A percentile compares a stretch with the other conserved stretches of the same genome.
These are phyloP conservation scores for Horisme vitalbata DNA, from an alignment of 2,888 invertebrate genomes.

Conservation along the genomic window DNA sequence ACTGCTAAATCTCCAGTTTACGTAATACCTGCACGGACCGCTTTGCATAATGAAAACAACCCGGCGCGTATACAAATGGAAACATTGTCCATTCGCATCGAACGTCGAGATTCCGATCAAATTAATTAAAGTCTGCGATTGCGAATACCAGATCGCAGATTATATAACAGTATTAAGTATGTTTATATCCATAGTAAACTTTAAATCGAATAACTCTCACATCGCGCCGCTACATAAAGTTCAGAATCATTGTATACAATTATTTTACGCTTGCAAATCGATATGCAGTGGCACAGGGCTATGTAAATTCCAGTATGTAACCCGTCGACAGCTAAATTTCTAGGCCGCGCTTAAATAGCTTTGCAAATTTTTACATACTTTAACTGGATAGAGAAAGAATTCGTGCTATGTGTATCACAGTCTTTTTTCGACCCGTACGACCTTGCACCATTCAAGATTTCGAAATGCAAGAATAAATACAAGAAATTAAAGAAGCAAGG, in stretches of 20 bases:
- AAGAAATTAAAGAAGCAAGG: constrained; percentile 30
- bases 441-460: constrained; percentile 39
- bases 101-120: constrained; percentile 40
- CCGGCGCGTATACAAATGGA: constrained; percentile 19
- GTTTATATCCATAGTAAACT: no score
- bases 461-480: constrained; percentile 32
- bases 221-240: no score
- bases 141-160: constrained; percentile 38
- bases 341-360: constrained; percentile 59
- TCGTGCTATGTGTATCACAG: constrained; percentile 41
- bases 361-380: constrained; percentile 57
- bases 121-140: constrained; percentile 48
- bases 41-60: constrained; percentile 28
- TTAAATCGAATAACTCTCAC: no score
- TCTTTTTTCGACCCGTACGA: constrained; percentile 32
- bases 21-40: constrained; percentile 27
- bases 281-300: constrained; percentile 4
- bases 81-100: constrained; percentile 25
- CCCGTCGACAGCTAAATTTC: constrained; percentile 55
- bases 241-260: no score
- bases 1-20: constrained; percentile 24
- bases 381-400: constrained; percentile 39
- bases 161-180: constrained; percentile 26
- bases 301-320: constrained; percentile 38
- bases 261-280: not conserved